phyloP scores from a whole-genome alignment of 2,888 invertebrate species.

The Oxycera nigricornis region DNA sequence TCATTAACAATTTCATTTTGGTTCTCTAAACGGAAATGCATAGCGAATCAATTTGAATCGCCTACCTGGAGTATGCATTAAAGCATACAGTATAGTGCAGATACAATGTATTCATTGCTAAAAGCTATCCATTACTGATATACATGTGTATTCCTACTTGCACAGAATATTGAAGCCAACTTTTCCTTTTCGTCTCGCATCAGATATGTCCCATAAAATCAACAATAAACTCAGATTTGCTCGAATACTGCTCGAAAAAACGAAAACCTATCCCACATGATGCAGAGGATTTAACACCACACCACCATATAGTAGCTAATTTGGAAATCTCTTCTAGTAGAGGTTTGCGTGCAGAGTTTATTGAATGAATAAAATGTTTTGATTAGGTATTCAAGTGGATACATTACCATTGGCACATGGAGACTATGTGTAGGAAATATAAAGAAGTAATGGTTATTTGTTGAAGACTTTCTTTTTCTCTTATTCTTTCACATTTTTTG shows the following conservation, averaged over 20 bases:
- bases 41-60: slow-evolving; percentile 1
- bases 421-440: not conserved
- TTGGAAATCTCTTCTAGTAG: slow-evolving; percentile 20
- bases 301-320: not conserved
- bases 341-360: not conserved
- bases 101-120: not conserved
- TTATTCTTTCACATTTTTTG: too few species aligned
- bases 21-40: slow-evolving; percentile 22
- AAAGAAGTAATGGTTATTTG: not conserved
- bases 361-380: not conserved
- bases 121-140: not conserved
- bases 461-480: too few species aligned
- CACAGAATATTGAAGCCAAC: not conserved
- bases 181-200: slow-evolving; percentile 69
- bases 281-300: not conserved
- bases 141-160: not conserved
- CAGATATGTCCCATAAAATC: slow-evolving; percentile 53
- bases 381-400: not conserved
- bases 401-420: not conserved
- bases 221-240: not conserved
- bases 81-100: too few species aligned
- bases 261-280: slow-evolving; percentile 25
- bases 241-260: not conserved
- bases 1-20: slow-evolving; percentile 27
- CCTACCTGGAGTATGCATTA: not conserved